phyloP scores from a whole-genome alignment of 2,797 vertebrate genomes.

The Muscicapa comitata region DNA sequence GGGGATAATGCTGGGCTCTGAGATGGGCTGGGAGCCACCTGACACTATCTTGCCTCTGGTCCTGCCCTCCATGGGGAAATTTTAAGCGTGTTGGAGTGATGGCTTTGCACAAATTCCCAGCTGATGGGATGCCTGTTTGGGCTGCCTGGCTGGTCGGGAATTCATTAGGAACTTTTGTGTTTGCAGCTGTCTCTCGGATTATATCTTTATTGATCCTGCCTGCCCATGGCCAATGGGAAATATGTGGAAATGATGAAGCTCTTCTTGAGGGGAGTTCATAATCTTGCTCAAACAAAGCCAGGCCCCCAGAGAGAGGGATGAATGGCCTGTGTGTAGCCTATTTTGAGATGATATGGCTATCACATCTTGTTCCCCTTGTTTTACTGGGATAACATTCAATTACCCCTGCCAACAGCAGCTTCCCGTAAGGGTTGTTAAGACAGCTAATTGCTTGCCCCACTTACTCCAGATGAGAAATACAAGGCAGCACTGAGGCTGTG shows the following conservation, averaged over 20 bases:
- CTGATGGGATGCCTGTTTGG: constrained; percentile 15
- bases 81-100: background rate
- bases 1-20: background rate
- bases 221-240: constrained; percentile 69
- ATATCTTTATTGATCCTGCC: constrained; percentile 73
- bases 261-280: constrained; percentile 69
- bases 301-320: constrained; percentile 38
- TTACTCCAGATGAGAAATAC: constrained; percentile 1
- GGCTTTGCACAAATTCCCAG: constrained; percentile 59
- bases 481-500: background rate
- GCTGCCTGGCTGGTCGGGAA: constrained; percentile 52
- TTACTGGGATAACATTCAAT: constrained; percentile 63
- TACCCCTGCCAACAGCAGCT: constrained; percentile 19
- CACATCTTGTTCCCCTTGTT: constrained; percentile 58
- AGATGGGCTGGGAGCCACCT: background rate
- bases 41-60: background rate
- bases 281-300: constrained; percentile 69
- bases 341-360: constrained; percentile 57
- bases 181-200: constrained; percentile 67
- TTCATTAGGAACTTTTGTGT: constrained; percentile 72
- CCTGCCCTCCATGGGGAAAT: constrained; percentile 42
- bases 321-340: constrained; percentile 55
- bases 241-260: constrained; percentile 68
- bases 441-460: constrained; percentile 42
- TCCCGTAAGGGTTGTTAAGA: background rate